phyloP scores from a whole-genome alignment of 2,797 vertebrate genomes.

The Molossus molossus region DNA sequence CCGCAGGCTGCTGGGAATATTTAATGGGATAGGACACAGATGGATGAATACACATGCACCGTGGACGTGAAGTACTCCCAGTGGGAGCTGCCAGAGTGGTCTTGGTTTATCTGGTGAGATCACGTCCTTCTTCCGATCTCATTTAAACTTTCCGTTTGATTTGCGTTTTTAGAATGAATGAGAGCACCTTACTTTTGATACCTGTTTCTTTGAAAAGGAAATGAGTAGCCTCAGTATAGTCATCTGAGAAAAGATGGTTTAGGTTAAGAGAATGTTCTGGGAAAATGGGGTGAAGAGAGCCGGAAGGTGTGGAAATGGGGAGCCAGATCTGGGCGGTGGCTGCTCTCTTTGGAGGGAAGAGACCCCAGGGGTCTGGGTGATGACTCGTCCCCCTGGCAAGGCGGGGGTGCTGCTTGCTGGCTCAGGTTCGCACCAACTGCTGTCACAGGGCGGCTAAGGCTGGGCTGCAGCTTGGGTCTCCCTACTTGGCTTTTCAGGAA shows the following conservation, averaged over 20 bases:
- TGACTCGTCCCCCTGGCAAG: conserved; percentile 65
- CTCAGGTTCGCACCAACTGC: background rate
- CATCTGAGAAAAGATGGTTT: conserved; percentile 6
- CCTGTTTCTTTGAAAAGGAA: background rate
- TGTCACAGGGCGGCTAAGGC: background rate
- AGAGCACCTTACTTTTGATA: background rate
- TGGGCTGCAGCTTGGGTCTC: accelerated
- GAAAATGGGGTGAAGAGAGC: background rate
- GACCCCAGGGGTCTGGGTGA: conserved; percentile 55
- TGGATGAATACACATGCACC: background rate
- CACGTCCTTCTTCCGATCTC: background rate
- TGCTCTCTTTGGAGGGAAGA: conserved; percentile 65
- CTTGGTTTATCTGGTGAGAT: background rate
- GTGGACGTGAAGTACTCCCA: background rate
- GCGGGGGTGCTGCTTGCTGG: conserved; percentile 15
- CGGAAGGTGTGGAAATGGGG: background rate
- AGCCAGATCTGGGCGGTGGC: conserved; percentile 61
- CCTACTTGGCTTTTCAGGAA: background rate
- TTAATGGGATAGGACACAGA: background rate
- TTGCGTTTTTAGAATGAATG: background rate
- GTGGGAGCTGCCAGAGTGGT: too few relatives aligned
- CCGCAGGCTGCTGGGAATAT: background rate
- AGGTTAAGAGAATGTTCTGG: conserved; percentile 57
- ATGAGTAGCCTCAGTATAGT: background rate
- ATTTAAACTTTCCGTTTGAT: background rate